Evolutionary conservation across 2,888 invertebrate species (phyloP).

Genomic region (Nomada fucata): DNA sequence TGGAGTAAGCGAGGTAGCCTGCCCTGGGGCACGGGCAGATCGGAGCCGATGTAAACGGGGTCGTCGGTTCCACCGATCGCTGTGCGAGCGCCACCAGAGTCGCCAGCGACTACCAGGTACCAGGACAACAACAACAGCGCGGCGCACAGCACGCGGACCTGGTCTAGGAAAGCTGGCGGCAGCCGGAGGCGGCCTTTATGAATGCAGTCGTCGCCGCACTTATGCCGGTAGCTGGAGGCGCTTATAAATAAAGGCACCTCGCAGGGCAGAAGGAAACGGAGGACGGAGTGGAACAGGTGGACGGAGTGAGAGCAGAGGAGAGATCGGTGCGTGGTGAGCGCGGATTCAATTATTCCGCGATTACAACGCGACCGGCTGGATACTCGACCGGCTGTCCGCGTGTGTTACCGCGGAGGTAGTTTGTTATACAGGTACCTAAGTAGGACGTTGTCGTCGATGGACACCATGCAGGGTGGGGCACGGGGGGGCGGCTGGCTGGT

Average conservation of each 20-base stretch:
- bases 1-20: conserved; percentile 79
- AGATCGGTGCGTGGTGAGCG: conserved; percentile 59
- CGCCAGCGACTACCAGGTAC: conserved; percentile 52
- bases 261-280: conserved; percentile 24
- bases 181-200: conserved; percentile 74
- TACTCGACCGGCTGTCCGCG: conserved; percentile 40
- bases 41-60: conserved; percentile 75
- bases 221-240: conserved; percentile 79
- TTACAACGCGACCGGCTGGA: conserved; percentile 76
- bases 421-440: conserved; percentile 67
- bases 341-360: conserved; percentile 83
- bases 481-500: conserved; percentile 12
- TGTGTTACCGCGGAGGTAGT: conserved; percentile 48
- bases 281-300: conserved; percentile 42
- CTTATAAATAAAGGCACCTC: conserved; percentile 80
- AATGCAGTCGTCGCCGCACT: conserved; percentile 80
- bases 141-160: conserved; percentile 38
- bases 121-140: conserved; percentile 55
- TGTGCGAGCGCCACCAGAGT: conserved; percentile 67
- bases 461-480: conserved; percentile 15
- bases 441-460: conserved; percentile 51
- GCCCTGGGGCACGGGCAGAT: conserved; percentile 69
- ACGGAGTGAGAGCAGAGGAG: conserved; percentile 40
- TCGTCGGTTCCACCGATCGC: conserved; percentile 72
- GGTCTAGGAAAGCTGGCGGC: conserved; percentile 70